Base-by-base conservation (phyloP, 2,797 vertebrate genomes). In the Lacerta viridis region DNA sequence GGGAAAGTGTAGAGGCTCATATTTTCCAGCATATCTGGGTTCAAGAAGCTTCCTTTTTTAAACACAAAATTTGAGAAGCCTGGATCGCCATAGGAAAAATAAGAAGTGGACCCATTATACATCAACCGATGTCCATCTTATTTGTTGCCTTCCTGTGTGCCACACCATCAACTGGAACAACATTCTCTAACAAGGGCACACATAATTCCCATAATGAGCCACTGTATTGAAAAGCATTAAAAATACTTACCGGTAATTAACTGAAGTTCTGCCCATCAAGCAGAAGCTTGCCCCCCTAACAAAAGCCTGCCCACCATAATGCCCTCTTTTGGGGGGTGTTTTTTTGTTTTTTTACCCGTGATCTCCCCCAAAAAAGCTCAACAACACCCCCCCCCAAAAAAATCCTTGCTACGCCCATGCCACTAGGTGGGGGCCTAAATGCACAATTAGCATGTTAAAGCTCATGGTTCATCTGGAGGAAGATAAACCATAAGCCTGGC, bases 1-100 rank as follows among this genome's bases (percentile, higher is more conserved):
- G 74, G 77, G 83, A 75, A 75, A 39, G 72, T 41, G 36, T 33
- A 41, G 36, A 36, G 33, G 7, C 46, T 39, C 46, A 61, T 61
- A n/a, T 23, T 84, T 72, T 84, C 50, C 83, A 78, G 64, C 20
- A 6, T 66, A 82, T 75, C 50, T 66, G 33, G 33, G 17, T 84
- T 81, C 59, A 25, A 17, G 84, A 89, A 77, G 64, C 7, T 39
- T 85, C 61, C 46, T 76, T 69, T 75, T 39, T n/a, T 76, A 84
- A 85, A 85, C 23, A 23, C 18, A 25, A 20, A 55, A 64, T 33
- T 29, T 3, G 17, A 64, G 55, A 75, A 81, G 78, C 39, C 10
- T 50, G 50, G 1, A 29, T 69, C 33, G 3, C 41, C 50, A 46
- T 29, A 6, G 46, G 43, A 17, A 77, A 77, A 69, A 9, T 4